phyloP scores from a whole-genome alignment of 2,797 vertebrate species.

The Sphaeramia orbicularis region DNA sequence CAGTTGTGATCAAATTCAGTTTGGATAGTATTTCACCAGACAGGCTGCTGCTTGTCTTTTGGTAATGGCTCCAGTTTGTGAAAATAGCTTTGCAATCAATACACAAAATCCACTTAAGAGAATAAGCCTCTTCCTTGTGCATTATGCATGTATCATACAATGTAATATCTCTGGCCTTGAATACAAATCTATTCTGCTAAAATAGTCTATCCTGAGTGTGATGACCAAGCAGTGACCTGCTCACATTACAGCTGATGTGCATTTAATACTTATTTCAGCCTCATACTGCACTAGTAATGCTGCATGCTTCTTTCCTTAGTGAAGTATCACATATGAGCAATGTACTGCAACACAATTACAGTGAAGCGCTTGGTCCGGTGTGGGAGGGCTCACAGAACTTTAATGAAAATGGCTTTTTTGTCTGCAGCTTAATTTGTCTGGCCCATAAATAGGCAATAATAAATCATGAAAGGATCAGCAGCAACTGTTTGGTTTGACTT shows the following conservation, averaged over 20 bases:
- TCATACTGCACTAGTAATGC: background rate
- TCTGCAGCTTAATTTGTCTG: constrained; percentile 10
- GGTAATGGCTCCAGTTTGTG: constrained; percentile 64
- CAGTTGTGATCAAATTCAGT: constrained; percentile 53
- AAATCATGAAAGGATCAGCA: constrained; percentile 12
- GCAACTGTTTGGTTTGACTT: background rate
- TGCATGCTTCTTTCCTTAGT: background rate
- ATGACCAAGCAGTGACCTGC: constrained; percentile 19
- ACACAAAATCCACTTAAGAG: constrained; percentile 57
- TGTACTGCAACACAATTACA: too few relatives aligned
- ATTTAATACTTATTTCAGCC: constrained; percentile 12
- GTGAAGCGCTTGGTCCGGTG: background rate
- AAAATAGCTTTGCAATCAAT: constrained; percentile 75
- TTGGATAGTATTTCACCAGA: constrained; percentile 53
- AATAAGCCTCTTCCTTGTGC: constrained; percentile 48
- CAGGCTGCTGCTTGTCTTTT: constrained; percentile 51
- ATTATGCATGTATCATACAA: constrained; percentile 60
- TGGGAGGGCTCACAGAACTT: background rate
- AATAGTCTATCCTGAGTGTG: constrained; percentile 32
- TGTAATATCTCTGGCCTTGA: constrained; percentile 32
- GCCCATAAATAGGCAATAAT: background rate
- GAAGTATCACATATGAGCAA: constrained; percentile 4
- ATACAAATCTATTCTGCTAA: constrained; percentile 33
- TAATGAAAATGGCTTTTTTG: background rate
- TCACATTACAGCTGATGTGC: constrained; percentile 5